Base-by-base conservation (phyloP, 2,113 vertebrate genomes). In the Micromys minutus region DNA sequence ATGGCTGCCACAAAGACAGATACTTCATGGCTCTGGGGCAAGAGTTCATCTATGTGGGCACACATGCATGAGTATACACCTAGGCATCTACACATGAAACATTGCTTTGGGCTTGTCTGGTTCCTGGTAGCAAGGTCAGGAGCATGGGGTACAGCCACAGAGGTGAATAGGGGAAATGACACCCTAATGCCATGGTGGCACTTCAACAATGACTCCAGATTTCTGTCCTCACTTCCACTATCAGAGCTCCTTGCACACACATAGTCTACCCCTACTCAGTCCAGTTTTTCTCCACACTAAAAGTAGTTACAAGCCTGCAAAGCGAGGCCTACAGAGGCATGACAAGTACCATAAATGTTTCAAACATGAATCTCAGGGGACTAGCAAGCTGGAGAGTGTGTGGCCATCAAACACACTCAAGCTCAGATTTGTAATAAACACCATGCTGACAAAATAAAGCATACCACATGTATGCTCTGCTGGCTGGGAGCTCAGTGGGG, bases 21-120 rank as follows among this genome's bases (percentile, higher is more conserved):
- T 89, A 94, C 61, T 34, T 89, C 96, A 80, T 36, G 77, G 75
- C 96, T 85, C n/a, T 6, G 24, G 50, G 65, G 22, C 1, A 16
- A 1, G 61, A 50, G 15, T 22, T n/a, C 52, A n/a, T 13, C 59
- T 22, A 1, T 5, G 71, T 76, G 42, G 22, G n/a, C 12, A 22
- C 55, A 31, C 15, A 3, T 34, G 2, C 1, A 8, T 22, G n/a
- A 72, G 26, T 86, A 39, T 81, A 3, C 36, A 22, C 0, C 17
- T 29, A 50, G 15, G 8, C 7, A 22, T 29, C 29, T 86, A 5
- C 21, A 1, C 19, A 2, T 16, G 45, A 47, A 45, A 7, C 63
- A 57, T 42, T 39, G 22, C 76, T 36, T 34, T 22, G 45, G 22
- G 29, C 16, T n/a, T 31, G 22, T 29, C 31, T 21, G 75, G 59